These are phyloP conservation scores for Pangasius mekongensis DNA, from an alignment of 2,797 vertebrate genomes.

Conservation along the genomic window DNA sequence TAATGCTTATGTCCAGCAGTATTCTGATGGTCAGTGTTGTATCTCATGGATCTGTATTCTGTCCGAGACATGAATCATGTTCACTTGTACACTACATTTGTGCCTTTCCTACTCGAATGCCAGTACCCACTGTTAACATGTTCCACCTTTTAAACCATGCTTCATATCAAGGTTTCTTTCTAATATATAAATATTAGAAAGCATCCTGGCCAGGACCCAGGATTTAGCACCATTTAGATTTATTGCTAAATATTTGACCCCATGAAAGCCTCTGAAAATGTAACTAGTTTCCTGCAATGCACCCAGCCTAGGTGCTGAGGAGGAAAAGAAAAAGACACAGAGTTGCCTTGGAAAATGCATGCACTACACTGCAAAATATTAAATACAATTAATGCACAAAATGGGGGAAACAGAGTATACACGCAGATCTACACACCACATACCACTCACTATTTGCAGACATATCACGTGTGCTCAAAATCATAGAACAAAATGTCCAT, in stretches of 20 bases:
- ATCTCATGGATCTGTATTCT: not conserved
- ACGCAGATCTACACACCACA: conserved; percentile 1
- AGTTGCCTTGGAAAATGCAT: conserved; percentile 6
- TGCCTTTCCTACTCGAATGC: not conserved
- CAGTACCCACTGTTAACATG: not conserved
- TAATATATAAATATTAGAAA: not conserved
- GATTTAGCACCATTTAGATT: not conserved
- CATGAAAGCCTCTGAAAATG: not conserved
- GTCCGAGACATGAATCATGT: not conserved
- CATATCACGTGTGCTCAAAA: conserved; percentile 56
- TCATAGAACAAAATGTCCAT: conserved; percentile 40
- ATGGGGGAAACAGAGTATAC: conserved; percentile 4
- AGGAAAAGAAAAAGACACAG: not conserved
- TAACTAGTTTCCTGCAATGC: not conserved
- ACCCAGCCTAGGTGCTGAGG: not conserved
- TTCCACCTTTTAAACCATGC: not conserved
- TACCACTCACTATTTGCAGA: conserved; percentile 23
- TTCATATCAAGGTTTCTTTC: not conserved
- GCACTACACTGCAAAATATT: not conserved
- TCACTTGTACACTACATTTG: not conserved
- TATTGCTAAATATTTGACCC: not conserved
- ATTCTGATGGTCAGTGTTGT: not conserved
- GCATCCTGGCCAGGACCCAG: not conserved
- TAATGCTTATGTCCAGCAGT: not conserved
- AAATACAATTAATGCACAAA: not conserved